Conservation (phyloP, 2,113 vertebrate genomes). For the Malurus cyaneus region DNA sequence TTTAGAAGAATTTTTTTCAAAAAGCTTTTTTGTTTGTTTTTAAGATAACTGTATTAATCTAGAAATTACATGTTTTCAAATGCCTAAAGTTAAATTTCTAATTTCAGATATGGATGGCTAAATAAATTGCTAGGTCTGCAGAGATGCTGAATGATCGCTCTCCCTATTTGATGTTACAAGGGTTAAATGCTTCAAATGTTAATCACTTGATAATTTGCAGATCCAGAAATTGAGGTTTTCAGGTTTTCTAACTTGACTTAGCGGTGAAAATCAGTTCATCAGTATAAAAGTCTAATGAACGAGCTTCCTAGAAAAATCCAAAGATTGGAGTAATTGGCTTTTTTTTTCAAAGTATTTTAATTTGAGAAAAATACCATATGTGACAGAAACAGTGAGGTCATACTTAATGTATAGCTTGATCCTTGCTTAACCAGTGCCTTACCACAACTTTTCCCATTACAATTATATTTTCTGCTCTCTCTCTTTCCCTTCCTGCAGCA, state of each 20-base stretch:
- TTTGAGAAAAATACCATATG: constrained; percentile 6
- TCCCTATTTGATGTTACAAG: background rate
- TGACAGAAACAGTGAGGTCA: background rate
- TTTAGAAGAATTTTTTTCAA: background rate
- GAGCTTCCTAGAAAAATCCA: background rate
- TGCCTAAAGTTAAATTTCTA: background rate
- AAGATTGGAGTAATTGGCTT: background rate
- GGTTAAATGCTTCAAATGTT: background rate
- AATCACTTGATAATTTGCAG: background rate
- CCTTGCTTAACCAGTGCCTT: background rate
- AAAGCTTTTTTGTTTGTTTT: background rate
- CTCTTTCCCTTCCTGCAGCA: background rate
- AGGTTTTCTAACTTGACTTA: background rate
- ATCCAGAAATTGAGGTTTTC: background rate
- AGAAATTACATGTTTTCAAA: background rate
- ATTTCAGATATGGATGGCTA: background rate
- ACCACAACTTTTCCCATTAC: constrained; percentile 11
- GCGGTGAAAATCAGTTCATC: background rate
- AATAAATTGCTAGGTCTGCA: background rate
- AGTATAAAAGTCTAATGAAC: background rate
- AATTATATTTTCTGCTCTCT: background rate
- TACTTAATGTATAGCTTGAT: constrained; percentile 5
- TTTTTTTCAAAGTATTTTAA: background rate
- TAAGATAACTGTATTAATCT: background rate
- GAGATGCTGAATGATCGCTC: background rate